A percentile compares a stretch with the other conserved stretches of the same genome.
Conservation (phyloP, 2,888 invertebrate species). For the Rhagonycha lutea region DNA sequence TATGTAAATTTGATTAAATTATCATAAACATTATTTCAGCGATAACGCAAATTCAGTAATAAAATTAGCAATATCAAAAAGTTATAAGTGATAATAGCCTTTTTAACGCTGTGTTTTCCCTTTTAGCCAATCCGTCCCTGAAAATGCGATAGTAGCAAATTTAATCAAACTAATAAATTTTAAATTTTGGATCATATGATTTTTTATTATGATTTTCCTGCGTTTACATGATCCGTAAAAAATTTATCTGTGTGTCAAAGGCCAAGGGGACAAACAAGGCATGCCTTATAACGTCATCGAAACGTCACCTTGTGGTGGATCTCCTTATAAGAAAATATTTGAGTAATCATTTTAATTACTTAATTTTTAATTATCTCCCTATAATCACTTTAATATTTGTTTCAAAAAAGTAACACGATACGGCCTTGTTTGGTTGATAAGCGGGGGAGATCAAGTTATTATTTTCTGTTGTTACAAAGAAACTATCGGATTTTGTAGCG, state of each 20-base stretch:
- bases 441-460: not conserved
- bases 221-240: conserved; percentile 16
- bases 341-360: conserved; percentile 1
- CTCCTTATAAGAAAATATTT: conserved; percentile 6
- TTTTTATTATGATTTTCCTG: not conserved
- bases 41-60: not conserved
- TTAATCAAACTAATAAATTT: not conserved
- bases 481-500: not conserved
- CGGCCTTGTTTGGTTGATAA: conserved; percentile 8
- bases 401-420: conserved; percentile 8
- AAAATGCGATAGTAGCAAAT: not conserved
- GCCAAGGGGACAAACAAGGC: conserved; percentile 35
- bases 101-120: not conserved
- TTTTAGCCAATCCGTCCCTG: not conserved
- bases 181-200: not conserved
- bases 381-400: not conserved
- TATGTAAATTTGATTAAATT: not conserved
- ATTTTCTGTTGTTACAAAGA: not conserved
- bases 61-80: not conserved
- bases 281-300: conserved; percentile 22
- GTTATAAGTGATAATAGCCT: not conserved
- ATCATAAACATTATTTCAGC: not conserved
- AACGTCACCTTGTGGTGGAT: conserved; percentile 18
- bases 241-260: conserved; percentile 19
- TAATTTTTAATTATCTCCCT: not conserved